Evolutionary conservation across 2,113 vertebrate genomes (phyloP), one percentile per base, ranked within the genome.

Genomic region (Jacana jacana): DNA sequence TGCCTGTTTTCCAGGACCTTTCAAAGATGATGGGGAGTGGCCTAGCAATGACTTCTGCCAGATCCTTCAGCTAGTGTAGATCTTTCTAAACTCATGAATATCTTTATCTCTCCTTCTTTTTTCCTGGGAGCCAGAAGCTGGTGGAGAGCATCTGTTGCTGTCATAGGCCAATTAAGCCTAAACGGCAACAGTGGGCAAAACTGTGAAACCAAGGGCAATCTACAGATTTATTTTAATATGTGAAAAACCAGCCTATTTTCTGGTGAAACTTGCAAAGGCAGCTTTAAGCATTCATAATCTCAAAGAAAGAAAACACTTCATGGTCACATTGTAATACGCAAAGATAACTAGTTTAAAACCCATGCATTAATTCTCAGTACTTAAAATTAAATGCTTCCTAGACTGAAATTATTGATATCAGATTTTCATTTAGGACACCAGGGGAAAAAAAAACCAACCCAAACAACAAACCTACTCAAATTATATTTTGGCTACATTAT

Each of bases 401-500:
- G 46, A 79, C 69, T 95, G 28, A 91, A 83, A 89, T 60, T 71
- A 66, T 33, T 72, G 10, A 42, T 51, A 75, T 42, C 37, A 82
- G 35, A 78, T 57, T 91, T 91, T 91, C 10, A n/a, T 91, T 92
- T 86, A 77, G 77, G 49, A 63, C 4, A 42, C 4, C 6, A 71
- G 46, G 35, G 31, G 4, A 6, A 49, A 25, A 13, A 44, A 23
- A 39, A 10, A 17, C 44, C 18, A 42, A 42, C 73, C 68, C 48
- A 68, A 57, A n/a, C 17, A 46, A 33, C 24, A 90, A 81, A 27
- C 10, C 6, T 6, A 48, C 24, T 48, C 37, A 78, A 37, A 88
- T 89, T 83, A 63, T 86, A 42, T 72, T 86, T 85, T 94, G n/a
- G 42, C 58, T 87, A 82, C 78, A 30, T 93, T 93, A 81, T 60